A percentile compares a stretch with the other conserved stretches of the same genome.
Evolutionary conservation across 2,888 invertebrate genomes (phyloP).

Genomic region (Gisinianus flammeolus): DNA sequence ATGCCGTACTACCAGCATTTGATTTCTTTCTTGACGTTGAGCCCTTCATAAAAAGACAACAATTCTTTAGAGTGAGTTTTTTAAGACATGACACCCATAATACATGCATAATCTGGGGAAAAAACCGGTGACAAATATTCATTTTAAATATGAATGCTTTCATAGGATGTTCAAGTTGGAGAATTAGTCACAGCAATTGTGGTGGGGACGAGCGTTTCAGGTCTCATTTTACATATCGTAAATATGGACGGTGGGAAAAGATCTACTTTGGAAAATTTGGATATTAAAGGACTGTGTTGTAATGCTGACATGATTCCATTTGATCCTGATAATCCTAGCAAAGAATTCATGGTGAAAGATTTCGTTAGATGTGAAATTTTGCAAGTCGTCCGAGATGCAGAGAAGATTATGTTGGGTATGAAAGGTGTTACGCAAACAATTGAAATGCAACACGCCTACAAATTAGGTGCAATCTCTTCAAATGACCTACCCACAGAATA

Average conservation of each 20-base stretch:
- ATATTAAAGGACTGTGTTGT: slow-evolving; percentile 71
- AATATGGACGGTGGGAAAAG: slow-evolving; percentile 81
- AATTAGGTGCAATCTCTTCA: slow-evolving; percentile 77
- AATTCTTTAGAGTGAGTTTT: slow-evolving; percentile 79
- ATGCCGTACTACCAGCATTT: slow-evolving; percentile 83
- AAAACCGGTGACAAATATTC: too few species aligned
- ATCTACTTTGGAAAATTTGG: slow-evolving; percentile 83
- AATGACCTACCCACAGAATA: slow-evolving; percentile 62
- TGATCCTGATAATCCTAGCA: slow-evolving; percentile 48
- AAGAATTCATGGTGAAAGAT: slow-evolving; percentile 81
- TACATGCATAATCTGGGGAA: too few species aligned
- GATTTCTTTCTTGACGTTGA: slow-evolving; percentile 84
- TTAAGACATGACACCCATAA: background rate
- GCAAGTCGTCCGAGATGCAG: slow-evolving; percentile 79
- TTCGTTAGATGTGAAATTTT: slow-evolving; percentile 83
- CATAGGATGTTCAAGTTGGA: slow-evolving; percentile 62
- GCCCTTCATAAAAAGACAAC: slow-evolving; percentile 75
- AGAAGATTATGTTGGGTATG: slow-evolving; percentile 87
- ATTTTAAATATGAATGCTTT: too few species aligned
- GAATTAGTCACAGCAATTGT: slow-evolving; percentile 63
- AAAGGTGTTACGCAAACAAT: slow-evolving; percentile 75
- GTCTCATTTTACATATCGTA: slow-evolving; percentile 72
- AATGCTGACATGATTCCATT: slow-evolving; percentile 46
- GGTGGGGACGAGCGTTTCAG: slow-evolving; percentile 61
- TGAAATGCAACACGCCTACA: slow-evolving; percentile 73